These are phyloP conservation scores for Chunga burmeisteri DNA, from an alignment of 2,113 vertebrate genomes.

Conservation along the genomic window DNA sequence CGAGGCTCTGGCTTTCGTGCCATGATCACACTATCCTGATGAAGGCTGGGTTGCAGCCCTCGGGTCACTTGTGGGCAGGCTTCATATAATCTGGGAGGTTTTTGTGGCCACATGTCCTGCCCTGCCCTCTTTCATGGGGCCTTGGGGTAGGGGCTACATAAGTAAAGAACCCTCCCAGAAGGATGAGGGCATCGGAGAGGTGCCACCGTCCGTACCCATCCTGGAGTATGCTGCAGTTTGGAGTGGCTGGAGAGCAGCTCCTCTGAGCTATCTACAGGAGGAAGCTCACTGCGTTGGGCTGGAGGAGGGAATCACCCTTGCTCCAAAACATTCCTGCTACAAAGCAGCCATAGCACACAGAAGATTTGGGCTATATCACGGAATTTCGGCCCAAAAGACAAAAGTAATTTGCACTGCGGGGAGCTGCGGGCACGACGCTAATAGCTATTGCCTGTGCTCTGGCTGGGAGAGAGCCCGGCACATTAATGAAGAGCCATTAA, in stretches of 20 bases:
- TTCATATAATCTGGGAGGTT: neutral
- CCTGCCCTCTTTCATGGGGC: neutral
- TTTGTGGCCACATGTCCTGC: neutral
- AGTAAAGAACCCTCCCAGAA: neutral
- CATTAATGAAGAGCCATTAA: conserved; percentile 20
- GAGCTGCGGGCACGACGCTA: neutral
- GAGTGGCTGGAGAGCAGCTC: neutral
- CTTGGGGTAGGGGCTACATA: rapidly evolving
- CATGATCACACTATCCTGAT: neutral
- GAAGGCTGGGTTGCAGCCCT: neutral
- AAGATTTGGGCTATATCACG: neutral
- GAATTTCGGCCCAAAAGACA: neutral
- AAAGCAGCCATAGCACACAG: neutral
- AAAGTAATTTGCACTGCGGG: neutral
- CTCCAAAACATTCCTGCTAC: neutral
- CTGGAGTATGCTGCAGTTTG: neutral
- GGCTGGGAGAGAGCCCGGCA: neutral
- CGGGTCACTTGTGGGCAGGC: neutral
- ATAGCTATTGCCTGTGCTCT: neutral
- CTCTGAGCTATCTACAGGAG: neutral
- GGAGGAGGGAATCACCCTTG: neutral
- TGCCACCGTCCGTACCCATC: neutral
- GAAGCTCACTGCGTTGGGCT: neutral
- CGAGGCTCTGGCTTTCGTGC: neutral
- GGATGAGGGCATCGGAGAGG: neutral